Percentiles rank a stretch among this genome's conserved stretches.
phyloP scores from a whole-genome alignment of 1,140 invertebrate genomes.

The Lepidurus apus region DNA sequence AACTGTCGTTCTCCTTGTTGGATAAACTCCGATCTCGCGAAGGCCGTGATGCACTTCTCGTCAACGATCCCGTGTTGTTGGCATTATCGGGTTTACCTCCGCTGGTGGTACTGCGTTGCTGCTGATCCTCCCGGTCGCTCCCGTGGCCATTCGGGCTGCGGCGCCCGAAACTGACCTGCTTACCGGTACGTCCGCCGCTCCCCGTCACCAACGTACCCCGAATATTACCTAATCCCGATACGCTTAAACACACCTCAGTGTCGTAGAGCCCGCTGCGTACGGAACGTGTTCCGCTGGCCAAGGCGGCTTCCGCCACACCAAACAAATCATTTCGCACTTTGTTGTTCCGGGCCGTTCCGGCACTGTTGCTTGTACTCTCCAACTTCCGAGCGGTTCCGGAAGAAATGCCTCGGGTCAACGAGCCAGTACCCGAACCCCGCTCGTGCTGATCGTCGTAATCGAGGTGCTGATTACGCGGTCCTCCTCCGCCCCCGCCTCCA shows the following conservation, averaged over 20 bases:
- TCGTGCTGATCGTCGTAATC: not conserved
- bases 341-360: not conserved
- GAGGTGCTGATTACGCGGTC: conserved; percentile 16
- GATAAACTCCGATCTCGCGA: conserved; percentile 24
- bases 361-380: conserved; percentile 27
- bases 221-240: conserved; percentile 31
- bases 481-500: conserved; percentile 23
- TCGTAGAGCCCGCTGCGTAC: conserved; percentile 35
- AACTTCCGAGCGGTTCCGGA: conserved; percentile 25
- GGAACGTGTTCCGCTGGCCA: conserved; percentile 30
- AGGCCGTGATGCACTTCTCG: not conserved
- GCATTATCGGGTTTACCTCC: conserved; percentile 28
- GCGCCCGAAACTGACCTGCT: conserved; percentile 35
- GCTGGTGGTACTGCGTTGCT: conserved; percentile 15
- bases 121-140: conserved; percentile 21
- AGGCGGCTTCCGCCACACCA: conserved; percentile 6
- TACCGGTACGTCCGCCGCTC: conserved; percentile 28
- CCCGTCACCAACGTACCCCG: conserved; percentile 28
- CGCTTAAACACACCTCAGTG: conserved; percentile 35
- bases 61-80: conserved; percentile 26
- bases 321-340: conserved; percentile 25
- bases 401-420: not conserved
- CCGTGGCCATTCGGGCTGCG: conserved; percentile 31
- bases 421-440: not conserved
- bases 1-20: conserved; percentile 32